Evolutionary conservation across 2,888 invertebrate genomes (phyloP), one percentile per base, ranked within the genome.

Genomic region (Callyntrura guangdongensis): DNA sequence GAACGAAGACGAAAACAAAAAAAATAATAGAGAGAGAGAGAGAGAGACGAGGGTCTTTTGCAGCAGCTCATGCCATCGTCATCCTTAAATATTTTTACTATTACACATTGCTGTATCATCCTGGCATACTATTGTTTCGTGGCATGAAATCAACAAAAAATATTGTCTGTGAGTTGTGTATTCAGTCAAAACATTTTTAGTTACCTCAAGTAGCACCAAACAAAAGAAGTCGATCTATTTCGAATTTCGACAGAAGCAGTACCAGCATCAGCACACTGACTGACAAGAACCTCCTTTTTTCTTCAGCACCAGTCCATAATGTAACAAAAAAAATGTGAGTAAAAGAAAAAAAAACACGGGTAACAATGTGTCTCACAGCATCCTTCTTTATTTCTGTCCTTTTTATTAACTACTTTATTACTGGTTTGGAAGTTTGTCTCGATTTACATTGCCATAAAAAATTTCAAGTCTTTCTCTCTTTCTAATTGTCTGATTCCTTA

Each of bases 181-280:
- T 49, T 74, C 74, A 74, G 49, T 74, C 74, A 74, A 74, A 74
- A 49, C 74, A 74, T 47, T 36, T 67, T n/a, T 74, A 49, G 47
- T 74, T 74, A 17, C n/a, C n/a, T n/a, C 72, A 74, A 82, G 82
- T 61, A 14, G 45, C 64, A 82, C 56, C 56, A 74, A 72, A 74
- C 74, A 74, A 74, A 56, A 84, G 84, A 84, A 85, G 25, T 81
- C 81, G 22, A 85, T 85, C 85, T 74, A 53, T 79, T 79, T 56
- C n/a, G n/a, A n/a, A n/a, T n/a, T n/a, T n/a, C 56, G 27, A 56
- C 67, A 67, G 27, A 67, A 67, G 67, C 67, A 67, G 36, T 20
- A 67, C n/a, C n/a, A 25, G 36, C 69, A 69, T 2, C 47, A 72
- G 72, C 47, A 17, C n/a, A n/a, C n/a, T n/a, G n/a, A n/a, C n/a